A percentile compares a stretch with the other conserved stretches of the same genome.
These are phyloP conservation scores for Hydroisotoma schaefferi DNA, from an alignment of 2,888 invertebrate genomes.

Conservation along the genomic window DNA sequence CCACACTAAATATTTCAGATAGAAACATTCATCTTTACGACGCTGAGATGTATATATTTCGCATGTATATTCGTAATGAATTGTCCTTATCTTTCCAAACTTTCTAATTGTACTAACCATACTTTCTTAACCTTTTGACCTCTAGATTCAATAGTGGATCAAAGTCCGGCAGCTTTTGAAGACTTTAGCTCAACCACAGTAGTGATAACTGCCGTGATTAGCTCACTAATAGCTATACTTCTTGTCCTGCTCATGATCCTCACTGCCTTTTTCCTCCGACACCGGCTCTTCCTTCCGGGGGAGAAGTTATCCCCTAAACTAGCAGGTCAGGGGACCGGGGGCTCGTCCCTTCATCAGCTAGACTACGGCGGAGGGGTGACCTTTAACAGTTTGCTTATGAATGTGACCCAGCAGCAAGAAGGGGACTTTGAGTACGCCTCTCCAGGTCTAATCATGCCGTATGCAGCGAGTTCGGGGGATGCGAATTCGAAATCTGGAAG, in stretches of 20 bases:
- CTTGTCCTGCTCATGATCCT: slow-evolving; percentile 46
- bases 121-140: no score
- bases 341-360: no score
- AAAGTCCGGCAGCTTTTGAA: slow-evolving; percentile 30
- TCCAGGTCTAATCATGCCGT: background rate
- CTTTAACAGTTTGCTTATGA: background rate
- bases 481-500: background rate
- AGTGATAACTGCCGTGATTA: slow-evolving; percentile 46
- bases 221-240: slow-evolving; percentile 47
- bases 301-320: slow-evolving; percentile 6
- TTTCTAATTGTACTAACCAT: no score
- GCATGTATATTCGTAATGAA: no score
- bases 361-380: slow-evolving; percentile 21
- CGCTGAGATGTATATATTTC: no score
- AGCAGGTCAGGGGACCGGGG: no score
- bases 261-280: slow-evolving; percentile 42
- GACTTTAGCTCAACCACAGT: slow-evolving; percentile 43
- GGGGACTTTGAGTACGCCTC: background rate
- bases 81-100: no score
- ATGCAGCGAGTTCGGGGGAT: background rate
- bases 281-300: slow-evolving; percentile 18
- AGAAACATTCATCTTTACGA: no score
- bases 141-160: slow-evolving; percentile 35
- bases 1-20: no score
- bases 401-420: background rate